A percentile compares a stretch with the other conserved stretches of the same genome.
These are phyloP conservation scores for Arctocebus calabarensis DNA, from an alignment of 2,797 vertebrate species.

Conservation along the genomic window DNA sequence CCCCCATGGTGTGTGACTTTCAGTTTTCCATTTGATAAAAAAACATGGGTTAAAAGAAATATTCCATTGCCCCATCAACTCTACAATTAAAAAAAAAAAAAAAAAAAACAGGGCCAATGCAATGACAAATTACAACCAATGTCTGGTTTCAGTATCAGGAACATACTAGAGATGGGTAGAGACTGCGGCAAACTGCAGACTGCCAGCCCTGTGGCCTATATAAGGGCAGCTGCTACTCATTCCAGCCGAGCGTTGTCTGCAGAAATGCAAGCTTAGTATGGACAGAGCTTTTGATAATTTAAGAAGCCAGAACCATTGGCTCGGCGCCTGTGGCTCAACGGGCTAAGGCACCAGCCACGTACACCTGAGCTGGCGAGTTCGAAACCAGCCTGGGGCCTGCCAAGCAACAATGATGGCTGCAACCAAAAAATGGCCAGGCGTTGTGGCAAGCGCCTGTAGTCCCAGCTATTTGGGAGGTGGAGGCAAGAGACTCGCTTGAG, in stretches of 20 bases:
- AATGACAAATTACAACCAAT: not conserved
- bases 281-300: not conserved
- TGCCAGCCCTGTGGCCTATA: not conserved
- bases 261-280: not conserved
- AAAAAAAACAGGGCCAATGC: not conserved
- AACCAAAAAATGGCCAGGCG: too few species aligned
- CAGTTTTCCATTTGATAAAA: not conserved
- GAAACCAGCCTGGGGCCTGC: too few species aligned
- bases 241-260: not conserved
- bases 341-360: too few species aligned
- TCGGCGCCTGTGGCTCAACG: too few species aligned
- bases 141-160: not conserved
- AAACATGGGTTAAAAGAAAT: not conserved
- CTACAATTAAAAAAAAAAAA: not conserved
- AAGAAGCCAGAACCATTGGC: conserved; percentile 8
- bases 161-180: not conserved
- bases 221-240: not conserved
- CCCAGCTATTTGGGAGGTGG: too few species aligned
- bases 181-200: not conserved
- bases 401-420: too few species aligned
- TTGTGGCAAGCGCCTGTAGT: too few species aligned
- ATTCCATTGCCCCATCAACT: not conserved
- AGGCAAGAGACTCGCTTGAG: too few species aligned
- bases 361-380: too few species aligned
- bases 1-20: not conserved